Evolutionary conservation across 2,113 vertebrate species (phyloP), one percentile per base, ranked within the genome.

Genomic region (Malurus alboscapulatus): DNA sequence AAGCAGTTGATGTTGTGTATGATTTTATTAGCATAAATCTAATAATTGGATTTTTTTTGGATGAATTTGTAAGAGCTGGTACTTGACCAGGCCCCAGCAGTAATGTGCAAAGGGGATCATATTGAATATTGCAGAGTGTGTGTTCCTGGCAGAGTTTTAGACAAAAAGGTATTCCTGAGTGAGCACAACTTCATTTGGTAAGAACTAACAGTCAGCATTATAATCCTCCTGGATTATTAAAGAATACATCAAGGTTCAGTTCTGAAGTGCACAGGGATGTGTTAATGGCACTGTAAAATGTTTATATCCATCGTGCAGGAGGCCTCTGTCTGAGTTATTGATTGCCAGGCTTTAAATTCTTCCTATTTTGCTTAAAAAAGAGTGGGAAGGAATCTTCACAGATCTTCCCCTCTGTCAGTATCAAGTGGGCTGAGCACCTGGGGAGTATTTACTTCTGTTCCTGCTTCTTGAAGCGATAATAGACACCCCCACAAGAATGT

Each of bases 251-350:
- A 71, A 29, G 9, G 27, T 53, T 92, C 44, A 48, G 71, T 47
- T 48, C 17, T 71, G 53, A 65, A 57, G 26, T 14, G 25, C 4
- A 1, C 14, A 29, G 61, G 40, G 81, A 25, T 84, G 69, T n/a
- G 5, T 34, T 81, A 68, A 87, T 59, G 40, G 18, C 20, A 13
- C 27, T 32, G 27, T n/a, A 26, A 51, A 76, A 54, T 13, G 29
- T n/a, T 44, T 40, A 82, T 59, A 47, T 10, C 17, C 4, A 0
- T 42, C 0, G 0, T 40, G 18, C n/a, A 44, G 51, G 67, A 65
- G 32, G 36, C 13, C 25, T 89, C 22, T 58, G 32, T 47, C n/a
- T 44, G 57, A 11, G 14, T 71, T 65, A 34, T 36, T 12, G 57
- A 44, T 75, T 55, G 38, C 40, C 34, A 54, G 75, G 45, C 58